phyloP scores from a whole-genome alignment of 2,797 vertebrate species.

The Megalops cyprinoides region DNA sequence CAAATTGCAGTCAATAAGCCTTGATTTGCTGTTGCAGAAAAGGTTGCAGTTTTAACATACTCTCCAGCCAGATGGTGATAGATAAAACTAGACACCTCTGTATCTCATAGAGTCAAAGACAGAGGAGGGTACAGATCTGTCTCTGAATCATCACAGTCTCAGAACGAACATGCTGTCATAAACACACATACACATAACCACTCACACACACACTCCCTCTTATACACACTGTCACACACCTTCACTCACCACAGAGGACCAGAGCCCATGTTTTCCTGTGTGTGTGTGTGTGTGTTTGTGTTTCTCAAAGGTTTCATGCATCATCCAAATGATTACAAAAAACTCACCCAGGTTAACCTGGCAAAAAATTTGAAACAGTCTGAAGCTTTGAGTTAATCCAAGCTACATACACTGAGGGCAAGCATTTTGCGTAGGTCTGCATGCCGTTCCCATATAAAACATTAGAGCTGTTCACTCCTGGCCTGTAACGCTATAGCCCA shows the following conservation, averaged over 20 bases:
- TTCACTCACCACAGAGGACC: background rate
- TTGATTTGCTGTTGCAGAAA: background rate
- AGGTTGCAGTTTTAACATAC: slow-evolving; percentile 1
- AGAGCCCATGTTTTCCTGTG: background rate
- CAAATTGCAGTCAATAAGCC: background rate
- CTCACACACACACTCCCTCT: no score
- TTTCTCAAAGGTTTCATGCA: background rate
- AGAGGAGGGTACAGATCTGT: background rate
- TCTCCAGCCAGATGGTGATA: background rate
- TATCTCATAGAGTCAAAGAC: background rate
- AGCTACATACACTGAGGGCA: background rate
- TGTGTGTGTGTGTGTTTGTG: background rate
- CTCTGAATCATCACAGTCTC: background rate
- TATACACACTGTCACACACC: background rate
- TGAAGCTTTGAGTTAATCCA: slow-evolving; percentile 1
- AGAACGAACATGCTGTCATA: background rate
- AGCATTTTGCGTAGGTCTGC: background rate
- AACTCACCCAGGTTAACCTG: background rate
- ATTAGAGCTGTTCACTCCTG: slow-evolving; percentile 4
- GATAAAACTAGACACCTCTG: background rate
- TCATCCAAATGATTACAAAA: slow-evolving; percentile 20
- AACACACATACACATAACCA: background rate
- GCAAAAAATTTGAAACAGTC: background rate
- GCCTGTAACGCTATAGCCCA: slow-evolving; percentile 33
- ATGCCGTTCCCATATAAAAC: background rate